These are phyloP conservation scores for Hirtodrosophila cameraria DNA, from an alignment of 2,888 invertebrate species.

Conservation along the genomic window DNA sequence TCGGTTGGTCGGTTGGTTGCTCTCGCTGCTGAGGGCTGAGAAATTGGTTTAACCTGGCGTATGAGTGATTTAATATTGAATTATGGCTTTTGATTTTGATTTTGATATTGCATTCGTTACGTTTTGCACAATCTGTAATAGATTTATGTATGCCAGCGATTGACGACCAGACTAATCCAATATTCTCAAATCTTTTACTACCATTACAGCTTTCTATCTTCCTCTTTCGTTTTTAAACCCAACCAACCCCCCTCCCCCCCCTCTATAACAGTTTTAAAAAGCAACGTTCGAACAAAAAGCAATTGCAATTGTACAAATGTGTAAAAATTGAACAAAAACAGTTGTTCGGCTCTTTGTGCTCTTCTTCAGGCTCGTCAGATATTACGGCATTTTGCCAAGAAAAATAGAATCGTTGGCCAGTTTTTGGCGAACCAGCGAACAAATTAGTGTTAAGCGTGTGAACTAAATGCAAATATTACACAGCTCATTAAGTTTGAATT, in stretches of 20 bases:
- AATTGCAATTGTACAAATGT: constrained; percentile 24
- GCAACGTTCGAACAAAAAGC: constrained; percentile 29
- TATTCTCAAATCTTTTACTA: constrained; percentile 40
- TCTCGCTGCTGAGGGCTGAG: constrained; percentile 26
- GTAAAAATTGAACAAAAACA: constrained; percentile 5
- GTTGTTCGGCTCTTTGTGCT: constrained; percentile 5
- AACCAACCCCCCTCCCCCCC: background rate
- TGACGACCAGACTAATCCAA: constrained; percentile 58
- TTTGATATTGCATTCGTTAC: constrained; percentile 28
- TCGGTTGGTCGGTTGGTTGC: constrained; percentile 14
- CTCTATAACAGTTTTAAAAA: background rate
- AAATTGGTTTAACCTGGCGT: constrained; percentile 75
- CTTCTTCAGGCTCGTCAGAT: constrained; percentile 3
- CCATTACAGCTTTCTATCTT: constrained; percentile 5
- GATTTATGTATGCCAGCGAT: constrained; percentile 60
- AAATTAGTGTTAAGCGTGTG: constrained; percentile 69
- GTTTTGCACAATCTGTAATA: constrained; percentile 53
- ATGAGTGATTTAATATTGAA: constrained; percentile 78
- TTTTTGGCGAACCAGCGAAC: constrained; percentile 36
- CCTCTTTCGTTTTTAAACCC: no score
- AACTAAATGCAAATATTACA: constrained; percentile 76
- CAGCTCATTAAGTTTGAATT: constrained; percentile 72
- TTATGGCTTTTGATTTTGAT: constrained; percentile 64
- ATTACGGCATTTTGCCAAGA: constrained; percentile 66
- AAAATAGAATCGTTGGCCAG: constrained; percentile 45